phyloP scores from a whole-genome alignment of 2,113 vertebrate species.

The Sylvia atricapilla region DNA sequence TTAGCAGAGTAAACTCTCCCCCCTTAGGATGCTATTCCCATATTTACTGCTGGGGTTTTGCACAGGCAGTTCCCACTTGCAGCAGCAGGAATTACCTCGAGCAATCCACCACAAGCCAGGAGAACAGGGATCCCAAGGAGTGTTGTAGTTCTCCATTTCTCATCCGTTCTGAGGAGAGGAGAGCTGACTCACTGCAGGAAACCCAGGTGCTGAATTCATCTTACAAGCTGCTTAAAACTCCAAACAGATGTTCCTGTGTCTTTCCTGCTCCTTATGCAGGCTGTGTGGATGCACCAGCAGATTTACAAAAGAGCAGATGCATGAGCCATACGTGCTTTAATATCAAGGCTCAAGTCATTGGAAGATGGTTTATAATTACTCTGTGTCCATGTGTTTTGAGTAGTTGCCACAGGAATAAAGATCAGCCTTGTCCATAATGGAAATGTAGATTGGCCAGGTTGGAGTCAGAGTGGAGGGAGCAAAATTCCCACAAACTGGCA shows the following conservation, averaged over 20 bases:
- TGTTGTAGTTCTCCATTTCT: not conserved
- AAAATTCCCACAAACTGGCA: not conserved
- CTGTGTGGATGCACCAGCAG: constrained; percentile 48
- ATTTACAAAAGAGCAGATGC: constrained; percentile 38
- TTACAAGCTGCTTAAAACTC: constrained; percentile 65
- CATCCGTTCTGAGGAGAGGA: not conserved
- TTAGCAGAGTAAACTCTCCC: not conserved
- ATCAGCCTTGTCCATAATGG: not conserved
- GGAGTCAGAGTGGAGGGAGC: not conserved
- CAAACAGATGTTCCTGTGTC: constrained; percentile 59
- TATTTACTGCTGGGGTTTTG: not conserved
- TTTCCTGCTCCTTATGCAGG: constrained; percentile 51
- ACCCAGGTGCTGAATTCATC: constrained; percentile 43
- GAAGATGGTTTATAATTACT: constrained; percentile 8
- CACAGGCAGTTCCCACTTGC: not conserved
- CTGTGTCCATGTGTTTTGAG: not conserved
- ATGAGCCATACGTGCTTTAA: not conserved
- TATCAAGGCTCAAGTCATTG: not conserved
- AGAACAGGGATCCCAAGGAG: not conserved
- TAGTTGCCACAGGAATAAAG: not conserved
- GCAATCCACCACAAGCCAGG: not conserved
- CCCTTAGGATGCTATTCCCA: not conserved
- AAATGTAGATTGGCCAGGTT: not conserved
- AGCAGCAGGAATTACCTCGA: not conserved
- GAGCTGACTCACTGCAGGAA: not conserved